Conservation (phyloP, 2,113 vertebrate genomes). For the Marcusenius ussheri region DNA sequence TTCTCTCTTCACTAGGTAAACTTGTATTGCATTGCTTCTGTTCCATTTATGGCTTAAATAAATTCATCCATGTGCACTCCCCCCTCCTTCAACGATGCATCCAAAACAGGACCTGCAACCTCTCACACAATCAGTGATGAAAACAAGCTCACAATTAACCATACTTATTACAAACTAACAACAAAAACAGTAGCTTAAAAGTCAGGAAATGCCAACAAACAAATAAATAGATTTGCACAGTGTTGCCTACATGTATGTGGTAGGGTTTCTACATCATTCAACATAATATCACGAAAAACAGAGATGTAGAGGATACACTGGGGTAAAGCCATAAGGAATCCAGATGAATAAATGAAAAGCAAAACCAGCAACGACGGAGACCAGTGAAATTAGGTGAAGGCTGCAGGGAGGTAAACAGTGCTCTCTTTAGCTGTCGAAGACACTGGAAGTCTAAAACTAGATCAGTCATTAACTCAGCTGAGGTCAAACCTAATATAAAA, state of each 20-base stretch:
- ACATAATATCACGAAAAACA: not conserved
- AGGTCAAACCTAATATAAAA: not conserved
- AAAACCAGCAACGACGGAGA: not conserved
- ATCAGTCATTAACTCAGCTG: not conserved
- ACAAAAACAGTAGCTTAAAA: not conserved
- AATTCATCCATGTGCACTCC: not conserved
- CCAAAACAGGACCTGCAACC: not conserved
- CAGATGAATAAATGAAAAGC: not conserved
- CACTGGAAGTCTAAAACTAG: not conserved
- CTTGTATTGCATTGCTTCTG: not conserved
- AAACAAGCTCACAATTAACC: not conserved
- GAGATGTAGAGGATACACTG: not conserved
- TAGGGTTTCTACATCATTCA: not conserved
- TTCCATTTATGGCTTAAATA: not conserved
- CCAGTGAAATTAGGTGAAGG: not conserved
- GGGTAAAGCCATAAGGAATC: not conserved
- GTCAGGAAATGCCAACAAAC: not conserved
- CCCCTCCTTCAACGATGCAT: not conserved
- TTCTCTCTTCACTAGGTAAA: not conserved
- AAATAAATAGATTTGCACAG: not conserved
- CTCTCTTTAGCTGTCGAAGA: not conserved
- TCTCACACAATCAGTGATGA: not conserved
- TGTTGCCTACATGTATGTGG: not conserved
- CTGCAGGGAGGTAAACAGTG: not conserved
- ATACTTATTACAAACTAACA: not conserved